These are phyloP conservation scores for Phataginus tetradactyla DNA, from an alignment of 2,797 vertebrate genomes.

Conservation along the genomic window DNA sequence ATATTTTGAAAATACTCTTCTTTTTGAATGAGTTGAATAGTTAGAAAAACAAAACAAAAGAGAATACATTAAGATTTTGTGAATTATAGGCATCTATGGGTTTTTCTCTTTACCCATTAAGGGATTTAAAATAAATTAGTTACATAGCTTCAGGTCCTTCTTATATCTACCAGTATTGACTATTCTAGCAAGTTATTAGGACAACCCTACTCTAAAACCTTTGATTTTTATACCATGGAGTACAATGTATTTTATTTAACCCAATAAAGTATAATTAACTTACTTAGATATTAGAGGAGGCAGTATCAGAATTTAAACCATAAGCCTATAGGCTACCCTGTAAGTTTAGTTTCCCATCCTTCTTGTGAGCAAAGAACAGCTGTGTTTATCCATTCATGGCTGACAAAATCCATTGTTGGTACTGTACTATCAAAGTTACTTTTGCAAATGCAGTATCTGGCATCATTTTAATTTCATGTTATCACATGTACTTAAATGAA, in stretches of 20 bases:
- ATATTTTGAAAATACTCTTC: neutral
- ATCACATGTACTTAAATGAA: conserved; percentile 37
- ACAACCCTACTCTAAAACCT: conserved; percentile 36
- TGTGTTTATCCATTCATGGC: conserved; percentile 45
- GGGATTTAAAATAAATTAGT: conserved; percentile 21
- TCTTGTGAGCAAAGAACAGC: conserved; percentile 47
- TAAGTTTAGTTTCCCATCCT: conserved; percentile 46
- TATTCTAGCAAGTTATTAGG: conserved; percentile 56
- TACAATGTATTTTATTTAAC: conserved; percentile 52
- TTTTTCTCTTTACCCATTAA: conserved; percentile 44
- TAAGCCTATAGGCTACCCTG: neutral
- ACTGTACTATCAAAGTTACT: conserved; percentile 44
- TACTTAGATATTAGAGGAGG: conserved; percentile 34
- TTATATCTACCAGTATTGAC: neutral
- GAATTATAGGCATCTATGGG: conserved; percentile 20
- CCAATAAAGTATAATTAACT: conserved; percentile 55
- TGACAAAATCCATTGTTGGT: conserved; percentile 58
- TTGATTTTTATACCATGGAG: conserved; percentile 36
- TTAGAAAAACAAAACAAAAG: neutral
- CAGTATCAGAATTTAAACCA: conserved; percentile 50
- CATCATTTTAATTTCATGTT: conserved; percentile 57
- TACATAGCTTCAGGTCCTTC: neutral
- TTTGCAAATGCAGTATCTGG: conserved; percentile 57
- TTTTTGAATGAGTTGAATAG: neutral
- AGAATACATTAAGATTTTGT: neutral